Conservation (phyloP, 2,888 invertebrate species). For the Sphecodes monilicornis region DNA sequence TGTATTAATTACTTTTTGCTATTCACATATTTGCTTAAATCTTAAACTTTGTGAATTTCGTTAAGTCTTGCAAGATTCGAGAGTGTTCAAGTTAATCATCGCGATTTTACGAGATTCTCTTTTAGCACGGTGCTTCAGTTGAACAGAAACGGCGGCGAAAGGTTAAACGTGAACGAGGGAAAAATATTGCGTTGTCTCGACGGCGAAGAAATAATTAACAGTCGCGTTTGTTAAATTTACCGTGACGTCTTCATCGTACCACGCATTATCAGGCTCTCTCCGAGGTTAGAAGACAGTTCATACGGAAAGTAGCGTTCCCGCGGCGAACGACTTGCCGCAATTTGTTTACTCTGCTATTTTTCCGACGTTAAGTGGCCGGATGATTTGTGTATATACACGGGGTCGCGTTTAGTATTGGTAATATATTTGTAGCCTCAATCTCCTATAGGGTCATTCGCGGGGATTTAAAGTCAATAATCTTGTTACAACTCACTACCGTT, state of each 20-base stretch:
- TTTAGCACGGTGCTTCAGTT: neutral
- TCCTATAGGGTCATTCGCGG: constrained; percentile 73
- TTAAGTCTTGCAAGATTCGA: too few species aligned
- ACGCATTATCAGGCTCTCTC: neutral
- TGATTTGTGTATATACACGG: constrained; percentile 43
- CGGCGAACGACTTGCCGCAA: neutral
- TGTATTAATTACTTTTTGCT: too few species aligned
- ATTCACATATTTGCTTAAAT: too few species aligned
- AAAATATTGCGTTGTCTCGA: neutral
- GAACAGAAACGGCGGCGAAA: neutral
- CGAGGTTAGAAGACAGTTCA: neutral
- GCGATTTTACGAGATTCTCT: neutral
- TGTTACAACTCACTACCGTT: constrained; percentile 76
- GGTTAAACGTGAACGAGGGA: neutral
- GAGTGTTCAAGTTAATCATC: neutral
- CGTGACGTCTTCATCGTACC: neutral
- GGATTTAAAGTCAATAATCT: constrained; percentile 77
- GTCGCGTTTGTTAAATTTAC: neutral
- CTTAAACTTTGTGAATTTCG: too few species aligned
- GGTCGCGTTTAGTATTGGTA: constrained; percentile 59
- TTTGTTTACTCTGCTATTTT: constrained; percentile 21
- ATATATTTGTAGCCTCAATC: constrained; percentile 75
- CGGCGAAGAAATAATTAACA: neutral
- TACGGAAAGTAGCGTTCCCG: neutral
- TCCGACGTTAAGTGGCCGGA: constrained; percentile 39